Base-by-base conservation (phyloP, 2,888 invertebrate species). In the Lissonota sp. region DNA sequence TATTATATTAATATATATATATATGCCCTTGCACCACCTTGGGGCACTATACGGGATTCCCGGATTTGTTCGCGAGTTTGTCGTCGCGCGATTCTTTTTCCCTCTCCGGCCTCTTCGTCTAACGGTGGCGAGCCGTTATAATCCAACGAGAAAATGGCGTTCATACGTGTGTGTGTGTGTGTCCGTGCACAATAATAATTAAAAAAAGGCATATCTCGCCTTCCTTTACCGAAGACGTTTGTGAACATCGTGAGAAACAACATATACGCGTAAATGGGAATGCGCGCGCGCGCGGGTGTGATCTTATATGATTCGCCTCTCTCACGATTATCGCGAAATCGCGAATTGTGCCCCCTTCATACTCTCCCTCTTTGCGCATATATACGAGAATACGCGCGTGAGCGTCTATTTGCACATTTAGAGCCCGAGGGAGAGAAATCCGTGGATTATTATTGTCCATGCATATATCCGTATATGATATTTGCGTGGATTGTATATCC, bases 241-340 rank as follows among this genome's bases (percentile, higher is more conserved):
- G 49, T 58, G 12, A 66, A 74, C 39, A 57, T 55, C 75, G 74
- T 81, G 81, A 75, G 78, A 81, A 78, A 55, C 42, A 62, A 26
- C 26, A 16, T 51, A 55, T 51, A 55, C 63, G 63, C 72, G 46
- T 40, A 72, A 58, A 78, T 51, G 71, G 42, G 53, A 37, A 60
- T 16, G 57, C 37, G 46, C 10, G 58, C 10, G 58, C 40, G 49
- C 75, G 57, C 57, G 77, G 58, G 64, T 78, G 78, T 46, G 60
- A 74, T 58, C 51, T 73, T 57, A 39, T 46, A 53, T 74, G 66
- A 77, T 60, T 60, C 67, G 69, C 62, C 16, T 57, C 69, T 81
- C 81, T 78, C 81, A 81, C 78, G 78, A 74, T 78, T 74, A 81
- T 71, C 66, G 77, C 66, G 51, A 62, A 70, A 77, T 66, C 80